These are phyloP conservation scores for Catalaphyllia jardinei DNA, from an alignment of 64 coral and sea anemone genomes.

Conservation along the genomic window DNA sequence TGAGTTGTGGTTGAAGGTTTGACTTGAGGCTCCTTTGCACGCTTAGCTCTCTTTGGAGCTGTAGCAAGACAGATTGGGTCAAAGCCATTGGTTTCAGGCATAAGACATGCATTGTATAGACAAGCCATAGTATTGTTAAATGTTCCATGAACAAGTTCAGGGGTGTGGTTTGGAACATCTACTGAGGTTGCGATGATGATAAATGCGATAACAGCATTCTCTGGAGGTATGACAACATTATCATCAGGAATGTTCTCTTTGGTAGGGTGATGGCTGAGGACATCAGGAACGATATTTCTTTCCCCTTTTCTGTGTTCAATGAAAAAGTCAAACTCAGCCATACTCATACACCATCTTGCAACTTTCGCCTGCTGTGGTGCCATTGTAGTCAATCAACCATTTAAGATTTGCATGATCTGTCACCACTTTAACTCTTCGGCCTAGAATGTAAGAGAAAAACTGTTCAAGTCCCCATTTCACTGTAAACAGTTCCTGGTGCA, in stretches of 20 bases:
- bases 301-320: neutral
- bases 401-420: conserved; percentile 25
- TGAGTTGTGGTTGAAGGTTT: too few relatives aligned
- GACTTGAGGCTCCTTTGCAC: too few relatives aligned
- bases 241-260: neutral
- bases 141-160: too few relatives aligned
- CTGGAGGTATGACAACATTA: neutral
- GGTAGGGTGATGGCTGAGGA: neutral
- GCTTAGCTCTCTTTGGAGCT: too few relatives aligned
- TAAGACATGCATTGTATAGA: too few relatives aligned
- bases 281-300: neutral
- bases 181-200: neutral
- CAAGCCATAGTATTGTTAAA: too few relatives aligned
- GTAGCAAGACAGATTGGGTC: too few relatives aligned
- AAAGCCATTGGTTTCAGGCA: too few relatives aligned
- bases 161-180: conserved; percentile 14
- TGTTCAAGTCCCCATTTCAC: conserved; percentile 43
- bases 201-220: conserved; percentile 8
- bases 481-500: conserved; percentile 15
- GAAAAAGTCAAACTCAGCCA: neutral
- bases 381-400: conserved; percentile 21
- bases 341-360: neutral
- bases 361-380: conserved; percentile 31
- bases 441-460: conserved; percentile 32
- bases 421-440: too few relatives aligned